Conservation (phyloP, 1,140 invertebrate genomes). For the Drosophila sproati region DNA sequence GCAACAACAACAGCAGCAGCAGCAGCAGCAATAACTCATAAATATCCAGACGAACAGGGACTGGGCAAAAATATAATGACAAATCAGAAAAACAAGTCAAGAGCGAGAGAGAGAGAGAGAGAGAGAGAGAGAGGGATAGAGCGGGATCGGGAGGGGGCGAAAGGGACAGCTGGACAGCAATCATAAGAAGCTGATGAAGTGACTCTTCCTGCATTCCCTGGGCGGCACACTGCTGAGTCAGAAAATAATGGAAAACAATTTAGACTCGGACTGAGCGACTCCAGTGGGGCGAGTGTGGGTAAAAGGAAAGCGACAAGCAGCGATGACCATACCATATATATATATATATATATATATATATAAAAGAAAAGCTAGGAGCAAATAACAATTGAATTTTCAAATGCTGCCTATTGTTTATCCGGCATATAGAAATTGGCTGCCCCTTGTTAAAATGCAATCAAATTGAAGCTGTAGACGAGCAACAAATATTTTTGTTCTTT, state of each 20-base stretch:
- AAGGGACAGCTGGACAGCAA: constrained; percentile 30
- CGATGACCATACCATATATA: constrained; percentile 5
- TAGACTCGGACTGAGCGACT: constrained; percentile 24
- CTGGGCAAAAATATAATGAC: constrained; percentile 66
- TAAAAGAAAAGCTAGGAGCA: constrained; percentile 65
- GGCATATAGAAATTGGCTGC: constrained; percentile 68
- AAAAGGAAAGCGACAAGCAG: constrained; percentile 10
- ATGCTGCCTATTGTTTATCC: constrained; percentile 79
- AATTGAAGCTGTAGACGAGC: constrained; percentile 63
- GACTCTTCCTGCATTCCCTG: constrained; percentile 36
- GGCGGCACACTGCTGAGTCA: constrained; percentile 60
- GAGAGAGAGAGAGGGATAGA: constrained; percentile 27
- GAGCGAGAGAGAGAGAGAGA: constrained; percentile 50
- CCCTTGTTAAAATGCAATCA: constrained; percentile 80
- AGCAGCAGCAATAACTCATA: constrained; percentile 68
- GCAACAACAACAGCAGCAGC: constrained; percentile 33
- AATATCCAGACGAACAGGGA: constrained; percentile 46
- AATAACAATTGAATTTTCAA: constrained; percentile 81
- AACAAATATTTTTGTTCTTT: constrained; percentile 53
- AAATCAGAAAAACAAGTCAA: constrained; percentile 75
- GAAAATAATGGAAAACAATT: constrained; percentile 82
- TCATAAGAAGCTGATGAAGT: constrained; percentile 65
- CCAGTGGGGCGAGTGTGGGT: constrained; percentile 20
- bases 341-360: background rate
- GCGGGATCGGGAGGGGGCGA: background rate